Conservation (phyloP, 2,888 invertebrate genomes). For the Fabriciana adippe region DNA sequence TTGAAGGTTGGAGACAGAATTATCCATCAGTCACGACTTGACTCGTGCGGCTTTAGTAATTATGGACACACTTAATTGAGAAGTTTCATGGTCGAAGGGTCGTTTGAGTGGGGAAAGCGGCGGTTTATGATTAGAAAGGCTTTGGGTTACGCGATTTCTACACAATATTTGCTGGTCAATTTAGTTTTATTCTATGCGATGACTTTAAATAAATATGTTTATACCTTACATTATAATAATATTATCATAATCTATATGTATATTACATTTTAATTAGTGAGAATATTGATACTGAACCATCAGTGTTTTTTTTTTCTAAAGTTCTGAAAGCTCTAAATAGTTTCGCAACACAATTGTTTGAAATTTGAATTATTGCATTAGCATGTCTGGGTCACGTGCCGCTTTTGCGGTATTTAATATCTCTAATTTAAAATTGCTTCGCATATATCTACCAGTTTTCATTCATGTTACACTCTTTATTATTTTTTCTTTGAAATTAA, state of each 20-base stretch:
- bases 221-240: background rate
- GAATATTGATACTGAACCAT: too few relatives aligned
- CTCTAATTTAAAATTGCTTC: too few relatives aligned
- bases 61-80: constrained; percentile 58
- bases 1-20: constrained; percentile 48
- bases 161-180: constrained; percentile 29
- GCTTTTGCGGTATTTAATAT: too few relatives aligned
- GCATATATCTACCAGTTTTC: too few relatives aligned
- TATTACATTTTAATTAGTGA: too few relatives aligned
- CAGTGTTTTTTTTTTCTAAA: too few relatives aligned
- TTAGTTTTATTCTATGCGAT: constrained; percentile 26
- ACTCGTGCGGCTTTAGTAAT: constrained; percentile 50
- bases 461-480: too few relatives aligned
- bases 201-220: background rate
- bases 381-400: background rate
- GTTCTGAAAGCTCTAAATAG: too few relatives aligned
- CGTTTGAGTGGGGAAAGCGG: constrained; percentile 43
- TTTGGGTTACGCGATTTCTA: constrained; percentile 35
- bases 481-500: too few relatives aligned
- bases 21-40: constrained; percentile 48
- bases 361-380: constrained; percentile 34
- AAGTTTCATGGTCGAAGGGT: constrained; percentile 49
- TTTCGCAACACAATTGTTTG: background rate
- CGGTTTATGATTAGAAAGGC: constrained; percentile 41
- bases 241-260: too few relatives aligned